Evolutionary conservation across 2,888 invertebrate species (phyloP).

Genomic region (Cephus pygmeus): DNA sequence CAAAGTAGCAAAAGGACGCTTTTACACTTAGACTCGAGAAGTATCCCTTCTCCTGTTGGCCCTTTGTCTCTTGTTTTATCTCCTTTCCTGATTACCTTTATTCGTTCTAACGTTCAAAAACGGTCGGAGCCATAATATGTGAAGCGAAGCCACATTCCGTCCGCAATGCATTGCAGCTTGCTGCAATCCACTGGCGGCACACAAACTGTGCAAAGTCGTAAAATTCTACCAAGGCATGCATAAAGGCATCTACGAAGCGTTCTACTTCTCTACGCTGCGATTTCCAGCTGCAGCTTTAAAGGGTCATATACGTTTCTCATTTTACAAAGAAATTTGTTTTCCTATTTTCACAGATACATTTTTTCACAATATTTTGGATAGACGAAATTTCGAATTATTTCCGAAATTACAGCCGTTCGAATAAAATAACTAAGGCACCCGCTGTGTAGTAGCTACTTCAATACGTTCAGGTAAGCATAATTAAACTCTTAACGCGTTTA

Average conservation of each 20-base stretch:
- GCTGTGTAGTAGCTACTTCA: too few species aligned
- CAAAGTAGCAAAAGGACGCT: neutral
- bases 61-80: neutral
- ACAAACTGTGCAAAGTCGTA: conserved; percentile 1
- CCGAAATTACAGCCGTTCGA: too few species aligned
- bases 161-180: neutral
- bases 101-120: neutral
- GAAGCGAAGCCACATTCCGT: neutral
- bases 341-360: too few species aligned
- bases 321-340: too few species aligned
- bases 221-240: neutral
- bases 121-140: neutral
- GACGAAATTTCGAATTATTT: too few species aligned
- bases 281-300: neutral
- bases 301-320: too few species aligned
- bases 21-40: neutral
- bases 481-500: too few species aligned
- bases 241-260: neutral
- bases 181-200: neutral
- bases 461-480: too few species aligned
- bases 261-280: neutral
- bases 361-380: too few species aligned
- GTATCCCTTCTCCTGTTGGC: neutral
- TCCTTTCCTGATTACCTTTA: neutral
- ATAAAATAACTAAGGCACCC: too few species aligned